Percentiles rank a stretch among this genome's conserved stretches.
These are phyloP conservation scores for Blastobasis lacticolella DNA, from an alignment of 2,888 invertebrate species.

Conservation along the genomic window DNA sequence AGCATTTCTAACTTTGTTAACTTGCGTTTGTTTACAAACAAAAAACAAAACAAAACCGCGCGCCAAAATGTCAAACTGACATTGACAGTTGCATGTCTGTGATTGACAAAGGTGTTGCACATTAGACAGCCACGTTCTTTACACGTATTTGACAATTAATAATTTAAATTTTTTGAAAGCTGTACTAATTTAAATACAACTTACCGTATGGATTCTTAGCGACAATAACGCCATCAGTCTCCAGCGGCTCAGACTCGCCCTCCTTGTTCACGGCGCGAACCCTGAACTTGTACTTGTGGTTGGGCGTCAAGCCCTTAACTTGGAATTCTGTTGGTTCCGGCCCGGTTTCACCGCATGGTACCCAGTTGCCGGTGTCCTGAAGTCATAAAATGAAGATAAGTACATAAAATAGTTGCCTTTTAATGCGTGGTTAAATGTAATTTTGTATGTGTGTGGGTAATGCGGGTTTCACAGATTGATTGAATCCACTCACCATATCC, in stretches of 20 bases:
- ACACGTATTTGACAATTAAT: no score
- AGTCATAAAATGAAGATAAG: neutral
- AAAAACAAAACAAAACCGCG: slow-evolving; percentile 3
- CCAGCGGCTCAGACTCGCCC: slow-evolving; percentile 96
- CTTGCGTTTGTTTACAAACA: slow-evolving; percentile 22
- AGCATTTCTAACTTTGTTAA: neutral
- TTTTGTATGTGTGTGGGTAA: neutral
- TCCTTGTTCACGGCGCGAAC: slow-evolving; percentile 98
- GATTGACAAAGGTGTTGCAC: no score
- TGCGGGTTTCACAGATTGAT: neutral
- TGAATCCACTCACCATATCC: slow-evolving; percentile 78
- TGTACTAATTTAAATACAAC: slow-evolving; percentile 10
- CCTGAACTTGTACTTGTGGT: slow-evolving; percentile 98
- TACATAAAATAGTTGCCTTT: neutral
- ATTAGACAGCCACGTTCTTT: no score
- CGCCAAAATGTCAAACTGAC: neutral
- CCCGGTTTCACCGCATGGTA: slow-evolving; percentile 94
- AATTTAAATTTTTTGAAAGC: no score
- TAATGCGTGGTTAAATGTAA: neutral
- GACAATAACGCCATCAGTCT: slow-evolving; percentile 88
- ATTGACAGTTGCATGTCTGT: neutral
- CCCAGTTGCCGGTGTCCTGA: slow-evolving; percentile 93
- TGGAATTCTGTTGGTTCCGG: slow-evolving; percentile 87
- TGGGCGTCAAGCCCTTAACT: slow-evolving; percentile 92
- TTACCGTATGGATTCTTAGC: slow-evolving; percentile 97